phyloP scores from a whole-genome alignment of 2,888 invertebrate species.

The Dascillus cervinus region DNA sequence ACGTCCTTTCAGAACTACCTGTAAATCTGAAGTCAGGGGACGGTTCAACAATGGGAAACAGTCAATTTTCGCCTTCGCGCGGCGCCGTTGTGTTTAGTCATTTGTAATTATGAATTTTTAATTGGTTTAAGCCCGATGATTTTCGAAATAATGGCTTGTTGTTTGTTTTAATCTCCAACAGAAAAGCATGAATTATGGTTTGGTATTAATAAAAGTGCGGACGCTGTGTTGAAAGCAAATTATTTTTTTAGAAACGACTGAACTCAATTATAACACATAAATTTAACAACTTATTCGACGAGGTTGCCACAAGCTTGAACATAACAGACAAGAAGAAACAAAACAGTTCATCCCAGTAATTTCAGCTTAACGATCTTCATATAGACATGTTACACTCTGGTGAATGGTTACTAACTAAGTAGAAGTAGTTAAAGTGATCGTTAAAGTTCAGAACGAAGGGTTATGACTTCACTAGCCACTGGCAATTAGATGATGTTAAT shows the following conservation, averaged over 20 bases:
- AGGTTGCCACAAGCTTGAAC: conserved; percentile 16
- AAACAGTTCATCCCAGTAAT: conserved; percentile 29
- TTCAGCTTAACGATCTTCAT: conserved; percentile 30
- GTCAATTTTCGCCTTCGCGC: no score
- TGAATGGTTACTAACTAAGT: conserved; percentile 31
- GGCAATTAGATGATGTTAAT: conserved; percentile 29
- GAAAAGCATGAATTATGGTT: conserved; percentile 1
- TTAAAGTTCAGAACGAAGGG: conserved; percentile 29
- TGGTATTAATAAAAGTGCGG: background rate
- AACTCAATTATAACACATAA: conserved; percentile 27
- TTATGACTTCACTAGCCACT: conserved; percentile 30
- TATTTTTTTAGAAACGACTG: conserved; percentile 8
- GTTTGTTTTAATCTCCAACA: background rate
- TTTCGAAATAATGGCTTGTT: background rate
- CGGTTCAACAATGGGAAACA: no score
- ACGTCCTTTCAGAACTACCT: no score
- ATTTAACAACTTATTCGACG: conserved; percentile 25
- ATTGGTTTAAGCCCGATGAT: no score
- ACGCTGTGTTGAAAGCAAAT: conserved; percentile 5
- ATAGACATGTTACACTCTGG: conserved; percentile 28
- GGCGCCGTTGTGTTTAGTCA: no score
- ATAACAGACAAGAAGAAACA: conserved; percentile 21
- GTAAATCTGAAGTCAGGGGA: no score
- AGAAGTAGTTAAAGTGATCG: conserved; percentile 31
- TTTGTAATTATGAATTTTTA: no score